A percentile compares a stretch with the other conserved stretches of the same genome.
Evolutionary conservation across 2,113 vertebrate species (phyloP).

Genomic region (Ranitomeya variabilis): DNA sequence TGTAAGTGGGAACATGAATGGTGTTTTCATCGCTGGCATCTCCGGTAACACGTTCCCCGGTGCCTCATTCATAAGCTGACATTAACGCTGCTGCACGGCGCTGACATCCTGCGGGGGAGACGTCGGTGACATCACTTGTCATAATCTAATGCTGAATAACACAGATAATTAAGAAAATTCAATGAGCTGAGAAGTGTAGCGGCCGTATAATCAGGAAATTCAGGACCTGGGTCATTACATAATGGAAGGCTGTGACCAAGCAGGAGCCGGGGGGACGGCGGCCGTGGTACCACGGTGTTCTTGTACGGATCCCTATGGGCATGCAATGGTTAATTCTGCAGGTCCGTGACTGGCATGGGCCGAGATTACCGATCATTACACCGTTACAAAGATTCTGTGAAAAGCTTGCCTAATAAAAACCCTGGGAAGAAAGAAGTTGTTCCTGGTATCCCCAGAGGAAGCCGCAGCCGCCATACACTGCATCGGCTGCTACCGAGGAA

Average conservation of each 20-base stretch:
- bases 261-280: too few relatives aligned
- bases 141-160: background rate
- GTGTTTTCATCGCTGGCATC: background rate
- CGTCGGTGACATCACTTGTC: background rate
- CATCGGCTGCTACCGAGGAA: too few relatives aligned
- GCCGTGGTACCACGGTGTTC: too few relatives aligned
- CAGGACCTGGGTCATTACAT: background rate
- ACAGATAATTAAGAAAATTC: background rate
- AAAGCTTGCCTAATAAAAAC: too few relatives aligned
- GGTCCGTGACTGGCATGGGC: too few relatives aligned
- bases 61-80: background rate
- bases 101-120: background rate
- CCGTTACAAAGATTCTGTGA: too few relatives aligned
- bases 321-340: too few relatives aligned
- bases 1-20: slow-evolving; percentile 16
- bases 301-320: too few relatives aligned
- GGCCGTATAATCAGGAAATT: background rate
- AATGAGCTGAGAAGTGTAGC: background rate
- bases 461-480: too few relatives aligned
- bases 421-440: too few relatives aligned
- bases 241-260: background rate
- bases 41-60: background rate
- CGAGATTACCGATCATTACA: too few relatives aligned
- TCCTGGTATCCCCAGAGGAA: too few relatives aligned
- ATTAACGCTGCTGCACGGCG: background rate